These are phyloP conservation scores for Lagorchestes hirsutus DNA, from an alignment of 2,797 vertebrate species.

Conservation along the genomic window DNA sequence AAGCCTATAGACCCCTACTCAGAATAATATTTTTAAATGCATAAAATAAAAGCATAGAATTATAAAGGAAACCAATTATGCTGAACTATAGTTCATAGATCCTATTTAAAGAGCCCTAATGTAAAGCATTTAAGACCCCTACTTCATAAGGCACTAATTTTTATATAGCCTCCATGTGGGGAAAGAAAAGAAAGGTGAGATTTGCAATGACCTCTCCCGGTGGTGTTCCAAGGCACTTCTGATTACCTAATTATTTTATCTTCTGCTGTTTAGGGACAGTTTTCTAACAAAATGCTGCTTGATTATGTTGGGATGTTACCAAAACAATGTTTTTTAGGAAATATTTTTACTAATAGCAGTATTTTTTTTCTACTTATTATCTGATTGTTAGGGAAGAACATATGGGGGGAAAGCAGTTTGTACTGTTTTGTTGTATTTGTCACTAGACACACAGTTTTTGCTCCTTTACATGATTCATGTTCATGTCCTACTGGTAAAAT, in stretches of 20 bases:
- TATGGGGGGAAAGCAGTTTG: neutral
- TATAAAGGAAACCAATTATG: neutral
- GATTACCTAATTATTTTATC: neutral
- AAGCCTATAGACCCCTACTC: neutral
- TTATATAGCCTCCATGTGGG: neutral
- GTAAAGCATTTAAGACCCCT: neutral
- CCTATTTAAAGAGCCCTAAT: neutral
- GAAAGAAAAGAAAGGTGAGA: neutral
- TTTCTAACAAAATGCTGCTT: neutral
- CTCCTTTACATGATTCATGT: neutral
- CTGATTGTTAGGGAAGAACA: neutral
- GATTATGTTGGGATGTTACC: neutral
- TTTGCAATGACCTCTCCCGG: neutral
- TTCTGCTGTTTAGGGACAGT: neutral
- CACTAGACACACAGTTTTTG: neutral
- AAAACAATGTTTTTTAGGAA: neutral
- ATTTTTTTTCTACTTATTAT: neutral
- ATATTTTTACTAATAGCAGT: neutral
- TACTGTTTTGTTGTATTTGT: neutral
- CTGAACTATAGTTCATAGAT: neutral
- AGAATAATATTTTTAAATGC: neutral
- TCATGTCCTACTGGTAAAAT: neutral
- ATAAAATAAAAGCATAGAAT: neutral
- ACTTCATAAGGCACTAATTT: neutral
- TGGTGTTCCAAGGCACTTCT: neutral